These are phyloP conservation scores for Gallinago stenura DNA, from an alignment of 2,797 vertebrate species.

Conservation along the genomic window DNA sequence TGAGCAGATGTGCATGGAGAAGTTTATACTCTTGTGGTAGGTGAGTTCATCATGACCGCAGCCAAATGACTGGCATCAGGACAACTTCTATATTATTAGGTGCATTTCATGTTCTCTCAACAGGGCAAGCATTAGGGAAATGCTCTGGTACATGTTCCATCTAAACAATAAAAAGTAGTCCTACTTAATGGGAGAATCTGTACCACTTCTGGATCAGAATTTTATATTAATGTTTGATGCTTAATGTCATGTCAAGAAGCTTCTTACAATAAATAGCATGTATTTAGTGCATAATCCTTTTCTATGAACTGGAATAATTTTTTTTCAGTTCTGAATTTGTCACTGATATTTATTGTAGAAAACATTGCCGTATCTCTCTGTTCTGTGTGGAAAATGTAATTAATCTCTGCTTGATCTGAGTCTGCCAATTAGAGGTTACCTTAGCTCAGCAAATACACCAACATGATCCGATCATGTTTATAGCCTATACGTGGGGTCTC, in stretches of 20 bases:
- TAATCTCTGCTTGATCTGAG: background rate
- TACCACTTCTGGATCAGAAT: background rate
- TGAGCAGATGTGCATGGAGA: background rate
- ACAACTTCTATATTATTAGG: background rate
- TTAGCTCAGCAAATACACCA: background rate
- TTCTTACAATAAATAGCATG: background rate
- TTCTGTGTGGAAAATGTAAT: background rate
- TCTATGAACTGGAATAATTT: background rate
- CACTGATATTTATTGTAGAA: background rate
- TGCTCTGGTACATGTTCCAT: background rate
- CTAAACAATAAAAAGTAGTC: background rate
- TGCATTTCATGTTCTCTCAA: background rate
- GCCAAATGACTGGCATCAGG: background rate
- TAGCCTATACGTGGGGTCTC: background rate
- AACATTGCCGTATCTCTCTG: background rate
- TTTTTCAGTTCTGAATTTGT: background rate
- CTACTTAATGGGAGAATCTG: background rate
- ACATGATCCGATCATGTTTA: background rate
- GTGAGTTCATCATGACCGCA: background rate
- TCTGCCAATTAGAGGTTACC: background rate
- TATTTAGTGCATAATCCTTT: background rate
- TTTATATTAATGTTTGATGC: background rate
- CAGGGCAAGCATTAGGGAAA: background rate
- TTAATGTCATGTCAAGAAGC: background rate
- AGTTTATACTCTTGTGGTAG: background rate